Evolutionary conservation across 2,888 invertebrate genomes (phyloP).

Genomic region (Odontomyia ornata): DNA sequence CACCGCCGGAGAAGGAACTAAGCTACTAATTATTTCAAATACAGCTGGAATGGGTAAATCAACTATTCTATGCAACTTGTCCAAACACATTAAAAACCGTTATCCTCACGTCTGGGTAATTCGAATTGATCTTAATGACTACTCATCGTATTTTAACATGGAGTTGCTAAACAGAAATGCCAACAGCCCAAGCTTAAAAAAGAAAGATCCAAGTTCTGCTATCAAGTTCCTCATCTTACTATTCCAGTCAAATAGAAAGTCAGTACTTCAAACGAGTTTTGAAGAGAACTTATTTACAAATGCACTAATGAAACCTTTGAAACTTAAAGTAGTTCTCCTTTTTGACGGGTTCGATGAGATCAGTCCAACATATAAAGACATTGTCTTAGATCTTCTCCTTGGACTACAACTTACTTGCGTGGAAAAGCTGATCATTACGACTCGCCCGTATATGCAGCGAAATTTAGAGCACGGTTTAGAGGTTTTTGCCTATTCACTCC

Average conservation of each 20-base stretch:
- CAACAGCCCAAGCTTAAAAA: neutral
- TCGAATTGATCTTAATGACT: constrained; percentile 36
- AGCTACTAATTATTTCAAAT: constrained; percentile 21
- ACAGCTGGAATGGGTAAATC: constrained; percentile 31
- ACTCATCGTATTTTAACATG: neutral
- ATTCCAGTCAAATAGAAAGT: constrained; percentile 7
- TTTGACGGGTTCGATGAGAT: constrained; percentile 42
- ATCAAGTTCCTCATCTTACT: neutral
- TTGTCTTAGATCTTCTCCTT: neutral
- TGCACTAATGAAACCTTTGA: neutral
- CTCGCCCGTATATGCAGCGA: constrained; percentile 14
- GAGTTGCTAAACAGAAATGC: neutral
- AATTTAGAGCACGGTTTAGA: constrained; percentile 8
- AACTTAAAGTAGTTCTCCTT: constrained; percentile 19
- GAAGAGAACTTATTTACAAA: constrained; percentile 8
- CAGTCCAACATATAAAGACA: constrained; percentile 12
- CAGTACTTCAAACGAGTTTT: constrained; percentile 8
- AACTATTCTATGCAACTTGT: constrained; percentile 5
- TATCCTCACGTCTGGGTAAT: constrained; percentile 3
- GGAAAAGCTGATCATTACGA: constrained; percentile 8
- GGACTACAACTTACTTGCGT: neutral
- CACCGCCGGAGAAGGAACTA: neutral
- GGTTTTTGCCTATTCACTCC: neutral
- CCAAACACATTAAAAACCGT: neutral
- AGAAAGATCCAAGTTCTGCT: neutral